Evolutionary conservation across 2,113 vertebrate species (phyloP).

Genomic region (mouse (Mus musculus)): GRCm39 chr4:117023501-117024000

Average conservation of each 20-base stretch:
- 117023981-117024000: not conserved
- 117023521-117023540: slow-evolving; percentile 94
- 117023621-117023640: slow-evolving; percentile 95
- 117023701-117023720: not conserved
- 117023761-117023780: not conserved
- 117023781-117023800: not conserved
- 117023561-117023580: slow-evolving; percentile 92
- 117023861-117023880: too few species aligned
- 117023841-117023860: not conserved
- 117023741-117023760: not conserved
- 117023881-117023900: not conserved
- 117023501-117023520: slow-evolving; percentile 94
- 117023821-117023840: not conserved
- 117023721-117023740: not conserved
- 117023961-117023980: not conserved
- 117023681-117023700: not conserved
- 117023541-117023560: slow-evolving; percentile 92
- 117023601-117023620: slow-evolving; percentile 96
- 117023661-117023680: not conserved
- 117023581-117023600: slow-evolving; percentile 97
- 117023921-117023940: not conserved
- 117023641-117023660: slow-evolving; percentile 94
- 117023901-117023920: too few species aligned
- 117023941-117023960: not conserved
- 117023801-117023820: not conserved